Evolutionary conservation across 2,113 vertebrate genomes (phyloP).

Genomic region (Anolis sagrei): DNA sequence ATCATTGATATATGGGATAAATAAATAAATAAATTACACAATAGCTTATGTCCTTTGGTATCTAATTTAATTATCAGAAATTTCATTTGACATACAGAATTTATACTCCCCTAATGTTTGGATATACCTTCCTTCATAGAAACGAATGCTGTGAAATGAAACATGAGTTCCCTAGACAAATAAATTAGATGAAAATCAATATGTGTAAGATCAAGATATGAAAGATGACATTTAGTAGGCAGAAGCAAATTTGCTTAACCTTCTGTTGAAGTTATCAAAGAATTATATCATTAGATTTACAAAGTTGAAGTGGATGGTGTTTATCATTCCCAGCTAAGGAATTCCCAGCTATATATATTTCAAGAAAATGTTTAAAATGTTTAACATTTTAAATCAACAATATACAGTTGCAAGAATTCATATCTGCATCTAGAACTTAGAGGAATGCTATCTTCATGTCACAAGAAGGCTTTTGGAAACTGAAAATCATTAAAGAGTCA

Average conservation of each 20-base stretch:
- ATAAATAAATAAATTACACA: constrained; percentile 17
- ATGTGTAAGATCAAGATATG: constrained; percentile 21
- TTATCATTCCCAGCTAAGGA: neutral
- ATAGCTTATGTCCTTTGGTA: constrained; percentile 24
- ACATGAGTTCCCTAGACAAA: constrained; percentile 32
- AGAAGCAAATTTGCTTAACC: constrained; percentile 33
- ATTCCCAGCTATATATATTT: neutral
- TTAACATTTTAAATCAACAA: neutral
- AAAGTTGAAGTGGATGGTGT: neutral
- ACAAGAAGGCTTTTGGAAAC: neutral
- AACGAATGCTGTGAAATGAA: constrained; percentile 30
- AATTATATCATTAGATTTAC: constrained; percentile 22
- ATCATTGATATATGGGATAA: constrained; percentile 11
- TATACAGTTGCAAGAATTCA: neutral
- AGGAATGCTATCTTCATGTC: neutral
- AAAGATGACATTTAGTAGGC: constrained; percentile 35
- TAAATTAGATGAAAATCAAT: constrained; percentile 44
- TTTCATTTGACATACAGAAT: constrained; percentile 23
- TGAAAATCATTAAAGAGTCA: no score
- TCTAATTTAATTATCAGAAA: constrained; percentile 34
- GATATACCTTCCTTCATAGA: neutral
- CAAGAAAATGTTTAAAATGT: neutral
- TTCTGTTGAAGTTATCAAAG: constrained; percentile 26
- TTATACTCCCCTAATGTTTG: constrained; percentile 22
- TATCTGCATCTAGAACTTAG: neutral